Percentiles rank a stretch among this genome's conserved stretches.
phyloP scores from a whole-genome alignment of 2,113 vertebrate genomes.

The Hucho hucho region DNA sequence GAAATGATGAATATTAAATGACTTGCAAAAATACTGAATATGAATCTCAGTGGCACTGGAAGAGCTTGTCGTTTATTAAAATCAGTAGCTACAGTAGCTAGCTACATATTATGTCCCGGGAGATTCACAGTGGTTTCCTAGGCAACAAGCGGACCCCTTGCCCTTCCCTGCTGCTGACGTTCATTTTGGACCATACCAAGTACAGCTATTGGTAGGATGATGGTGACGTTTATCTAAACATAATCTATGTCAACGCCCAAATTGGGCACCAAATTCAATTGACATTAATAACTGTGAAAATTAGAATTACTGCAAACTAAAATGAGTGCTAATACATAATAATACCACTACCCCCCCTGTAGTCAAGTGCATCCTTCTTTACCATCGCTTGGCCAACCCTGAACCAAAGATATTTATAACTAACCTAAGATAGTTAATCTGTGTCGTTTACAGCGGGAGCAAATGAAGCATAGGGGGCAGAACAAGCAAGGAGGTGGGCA shows the following conservation, averaged over 20 bases:
- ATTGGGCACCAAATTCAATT: background rate
- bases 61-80: too few species aligned
- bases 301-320: background rate
- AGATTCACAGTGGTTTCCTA: constrained; percentile 76
- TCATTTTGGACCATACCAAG: constrained; percentile 65
- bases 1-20: too few species aligned
- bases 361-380: too few species aligned
- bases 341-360: too few species aligned
- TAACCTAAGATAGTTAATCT: too few species aligned
- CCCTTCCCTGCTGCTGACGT: constrained; percentile 37
- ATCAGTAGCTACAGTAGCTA: background rate
- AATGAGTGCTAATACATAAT: background rate
- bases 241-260: background rate
- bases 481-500: too few species aligned
- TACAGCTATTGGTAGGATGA: constrained; percentile 15
- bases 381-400: background rate
- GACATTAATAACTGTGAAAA: background rate
- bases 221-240: background rate
- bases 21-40: too few species aligned
- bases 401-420: constrained; percentile 23
- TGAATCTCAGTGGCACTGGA: too few species aligned
- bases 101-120: constrained; percentile 57
- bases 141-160: constrained; percentile 71
- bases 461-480: too few species aligned
- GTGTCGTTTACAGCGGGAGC: too few species aligned